Evolutionary conservation across 2,888 invertebrate species (phyloP).

Genomic region (Pseudoips prasinana): DNA sequence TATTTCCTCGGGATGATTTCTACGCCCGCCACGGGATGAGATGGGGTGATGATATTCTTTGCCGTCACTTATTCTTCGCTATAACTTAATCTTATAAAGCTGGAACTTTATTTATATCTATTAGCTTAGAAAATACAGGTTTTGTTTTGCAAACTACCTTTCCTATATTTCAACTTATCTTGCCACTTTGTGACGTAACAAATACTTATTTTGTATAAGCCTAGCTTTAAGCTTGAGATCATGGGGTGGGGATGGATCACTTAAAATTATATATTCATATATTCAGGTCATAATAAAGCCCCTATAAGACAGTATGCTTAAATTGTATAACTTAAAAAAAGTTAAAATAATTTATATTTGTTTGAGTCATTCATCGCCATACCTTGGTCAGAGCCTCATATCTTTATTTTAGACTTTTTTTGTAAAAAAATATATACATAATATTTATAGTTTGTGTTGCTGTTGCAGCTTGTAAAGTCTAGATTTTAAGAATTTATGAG

Average conservation of each 20-base stretch:
- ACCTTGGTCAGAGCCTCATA: constrained; percentile 19
- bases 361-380: constrained; percentile 7
- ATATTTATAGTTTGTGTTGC: constrained; percentile 33
- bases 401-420: constrained; percentile 17
- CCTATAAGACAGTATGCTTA: no score
- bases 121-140: no score
- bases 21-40: no score
- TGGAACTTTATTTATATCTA: no score
- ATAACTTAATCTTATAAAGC: no score
- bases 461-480: constrained; percentile 36
- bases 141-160: no score
- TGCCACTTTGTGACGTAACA: constrained; percentile 23
- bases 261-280: no score
- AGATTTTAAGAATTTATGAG: constrained; percentile 12
- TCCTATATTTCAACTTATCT: constrained; percentile 13
- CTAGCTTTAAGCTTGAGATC: constrained; percentile 24
- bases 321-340: no score
- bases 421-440: constrained; percentile 26
- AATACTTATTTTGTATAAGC: constrained; percentile 19
- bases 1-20: no score
- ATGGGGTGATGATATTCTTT: no score
- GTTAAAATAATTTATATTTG: no score
- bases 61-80: no score
- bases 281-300: constrained; percentile 1
- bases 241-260: constrained; percentile 9